Percentiles rank a stretch among this genome's conserved stretches.
Evolutionary conservation across 2,797 vertebrate genomes (phyloP).

Genomic region (Lagocephalus sceleratus): DNA sequence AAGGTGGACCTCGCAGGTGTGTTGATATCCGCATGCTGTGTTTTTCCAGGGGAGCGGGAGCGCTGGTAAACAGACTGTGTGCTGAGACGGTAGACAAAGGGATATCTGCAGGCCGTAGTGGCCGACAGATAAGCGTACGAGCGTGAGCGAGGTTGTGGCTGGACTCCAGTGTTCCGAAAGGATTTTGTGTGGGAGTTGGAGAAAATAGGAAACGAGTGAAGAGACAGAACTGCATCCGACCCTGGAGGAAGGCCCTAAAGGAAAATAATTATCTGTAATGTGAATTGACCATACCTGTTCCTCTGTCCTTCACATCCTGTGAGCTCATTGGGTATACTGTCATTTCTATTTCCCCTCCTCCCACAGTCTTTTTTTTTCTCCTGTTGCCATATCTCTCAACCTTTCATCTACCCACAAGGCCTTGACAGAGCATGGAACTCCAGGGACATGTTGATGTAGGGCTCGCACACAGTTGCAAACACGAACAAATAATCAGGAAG

Average conservation of each 20-base stretch:
- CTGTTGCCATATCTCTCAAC: slow-evolving; percentile 21
- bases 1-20: slow-evolving; percentile 86
- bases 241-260: slow-evolving; percentile 38
- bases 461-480: neutral
- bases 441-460: slow-evolving; percentile 45
- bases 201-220: slow-evolving; percentile 59
- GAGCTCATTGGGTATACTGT: slow-evolving; percentile 7
- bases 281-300: slow-evolving; percentile 34
- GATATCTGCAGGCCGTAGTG: neutral
- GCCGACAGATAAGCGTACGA: slow-evolving; percentile 26
- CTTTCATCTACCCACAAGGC: slow-evolving; percentile 37
- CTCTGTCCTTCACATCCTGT: slow-evolving; percentile 13
- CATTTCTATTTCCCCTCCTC: slow-evolving; percentile 16
- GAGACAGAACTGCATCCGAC: slow-evolving; percentile 26
- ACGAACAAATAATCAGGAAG: slow-evolving; percentile 9
- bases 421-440: slow-evolving; percentile 45
- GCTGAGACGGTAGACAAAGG: slow-evolving; percentile 6
- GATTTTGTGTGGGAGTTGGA: slow-evolving; percentile 69
- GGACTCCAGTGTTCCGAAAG: slow-evolving; percentile 59
- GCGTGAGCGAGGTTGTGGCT: slow-evolving; percentile 49
- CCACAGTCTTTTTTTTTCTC: slow-evolving; percentile 29
- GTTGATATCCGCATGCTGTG: slow-evolving; percentile 11
- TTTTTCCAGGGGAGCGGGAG: slow-evolving; percentile 15
- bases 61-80: slow-evolving; percentile 22
- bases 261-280: slow-evolving; percentile 26